phyloP scores from a whole-genome alignment of 2,888 invertebrate genomes.

The Drosophila kuntzei region DNA sequence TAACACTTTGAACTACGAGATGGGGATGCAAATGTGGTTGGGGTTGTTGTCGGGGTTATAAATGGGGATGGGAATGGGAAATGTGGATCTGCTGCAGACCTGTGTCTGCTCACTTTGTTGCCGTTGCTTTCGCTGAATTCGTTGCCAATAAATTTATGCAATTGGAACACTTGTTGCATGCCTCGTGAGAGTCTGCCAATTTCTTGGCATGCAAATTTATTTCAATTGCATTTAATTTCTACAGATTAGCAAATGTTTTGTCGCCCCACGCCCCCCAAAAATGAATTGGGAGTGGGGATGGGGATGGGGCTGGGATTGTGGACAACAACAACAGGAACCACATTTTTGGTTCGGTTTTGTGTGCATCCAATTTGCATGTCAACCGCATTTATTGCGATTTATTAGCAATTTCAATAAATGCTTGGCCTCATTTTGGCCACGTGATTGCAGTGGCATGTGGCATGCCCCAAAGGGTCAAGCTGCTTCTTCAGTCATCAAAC shows the following conservation, averaged over 20 bases:
- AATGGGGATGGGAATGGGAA: slow-evolving; percentile 6
- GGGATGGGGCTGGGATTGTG: slow-evolving; percentile 10
- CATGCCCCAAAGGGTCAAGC: neutral
- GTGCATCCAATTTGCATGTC: slow-evolving; percentile 52
- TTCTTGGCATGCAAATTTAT: slow-evolving; percentile 73
- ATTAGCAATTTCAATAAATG: slow-evolving; percentile 65
- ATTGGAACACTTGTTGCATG: slow-evolving; percentile 76
- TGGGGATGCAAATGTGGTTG: slow-evolving; percentile 18
- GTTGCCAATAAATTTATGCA: slow-evolving; percentile 79
- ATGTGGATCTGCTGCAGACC: slow-evolving; percentile 26
- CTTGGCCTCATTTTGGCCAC: slow-evolving; percentile 55
- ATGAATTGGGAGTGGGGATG: slow-evolving; percentile 4
- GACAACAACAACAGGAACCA: slow-evolving; percentile 4
- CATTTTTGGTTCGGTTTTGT: slow-evolving; percentile 15
- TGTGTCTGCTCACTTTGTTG: slow-evolving; percentile 19
- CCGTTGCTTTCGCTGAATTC: slow-evolving; percentile 42
- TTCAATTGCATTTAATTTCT: slow-evolving; percentile 79
- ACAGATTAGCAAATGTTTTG: slow-evolving; percentile 65
- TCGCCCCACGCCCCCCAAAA: slow-evolving; percentile 34
- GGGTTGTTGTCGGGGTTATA: neutral
- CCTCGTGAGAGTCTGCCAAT: slow-evolving; percentile 49
- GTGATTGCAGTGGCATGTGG: slow-evolving; percentile 26
- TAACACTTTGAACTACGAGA: slow-evolving; percentile 71
- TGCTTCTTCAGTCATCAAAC: no score
- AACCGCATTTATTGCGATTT: slow-evolving; percentile 69